Base-by-base conservation (phyloP, 2,113 vertebrate genomes). In the Ctenodactylus gundi region DNA sequence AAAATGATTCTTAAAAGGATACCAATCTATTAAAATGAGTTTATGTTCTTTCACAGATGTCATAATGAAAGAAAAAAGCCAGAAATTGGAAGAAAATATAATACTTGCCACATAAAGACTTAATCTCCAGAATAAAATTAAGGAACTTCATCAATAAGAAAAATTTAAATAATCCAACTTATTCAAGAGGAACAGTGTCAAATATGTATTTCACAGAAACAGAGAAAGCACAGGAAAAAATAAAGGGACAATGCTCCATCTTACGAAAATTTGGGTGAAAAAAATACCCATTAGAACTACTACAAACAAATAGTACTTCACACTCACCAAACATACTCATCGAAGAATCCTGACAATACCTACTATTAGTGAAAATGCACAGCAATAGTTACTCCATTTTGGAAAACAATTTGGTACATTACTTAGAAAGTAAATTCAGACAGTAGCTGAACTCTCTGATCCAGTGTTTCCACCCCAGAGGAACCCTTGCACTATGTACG, bases 31-130 rank as follows among this genome's bases (percentile, higher is more conserved):
- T 93, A 72, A 92, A 84, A 92, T 77, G 67, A 64, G 77, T 64
- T 80, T 90, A 25, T 55, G 4, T 62, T 86, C 36, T 57, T 93
- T 75, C 78, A 91, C 91, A 85, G 36, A 62, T 2, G 91, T 8
- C 36, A 51, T 36, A 80, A 70, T 72, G 12, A 83, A 93, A 93
- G 51, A 72, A 76, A 91, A 85, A 83, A 86, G 27, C 81, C 25
- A 72, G 41, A 88, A 82, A 88, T 34, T 44, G 7, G 17, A 12
- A 95, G 57, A 82, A 78, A 25, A 44, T 77, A 67, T 34, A 25
- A 44, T 77, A 67, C 36, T 92, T 34, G 31, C 41, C 73, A 82
- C 34, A 84, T 53, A 81, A 76, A 76, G 3, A 34, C 70, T 80
- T 84, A 39, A 82, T 82, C 29, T 93, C n/a, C 15, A 92, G 36